Evolutionary conservation across 30 jellyfish, hydroid and myxozoan genomes (phyloP).

Genomic region (Cassiopea xamachana): DNA sequence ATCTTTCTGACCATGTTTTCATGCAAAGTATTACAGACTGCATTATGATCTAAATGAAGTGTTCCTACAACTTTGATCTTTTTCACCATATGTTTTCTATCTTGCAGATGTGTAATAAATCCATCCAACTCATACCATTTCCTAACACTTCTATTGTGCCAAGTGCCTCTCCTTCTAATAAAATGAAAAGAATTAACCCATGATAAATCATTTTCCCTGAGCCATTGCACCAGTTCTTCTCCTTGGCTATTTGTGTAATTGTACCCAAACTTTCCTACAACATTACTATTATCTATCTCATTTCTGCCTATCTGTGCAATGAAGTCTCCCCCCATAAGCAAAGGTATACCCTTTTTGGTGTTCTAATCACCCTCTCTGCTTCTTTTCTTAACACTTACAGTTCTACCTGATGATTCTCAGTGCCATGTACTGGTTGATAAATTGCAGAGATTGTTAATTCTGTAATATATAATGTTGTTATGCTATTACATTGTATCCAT

Average conservation of each 20-base stretch:
- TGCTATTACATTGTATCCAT: neutral
- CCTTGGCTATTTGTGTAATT: constrained; percentile 5
- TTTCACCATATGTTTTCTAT: neutral
- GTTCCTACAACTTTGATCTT: neutral
- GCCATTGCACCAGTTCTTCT: constrained; percentile 3
- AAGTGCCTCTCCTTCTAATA: neutral
- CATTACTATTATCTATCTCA: neutral
- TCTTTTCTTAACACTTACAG: neutral
- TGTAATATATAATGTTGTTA: neutral
- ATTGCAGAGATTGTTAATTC: neutral
- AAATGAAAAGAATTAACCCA: neutral
- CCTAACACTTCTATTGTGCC: constrained; percentile 3
- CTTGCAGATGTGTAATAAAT: neutral
- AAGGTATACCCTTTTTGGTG: neutral
- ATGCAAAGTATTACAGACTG: neutral
- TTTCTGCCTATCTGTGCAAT: neutral
- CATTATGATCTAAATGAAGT: neutral
- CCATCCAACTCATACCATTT: neutral
- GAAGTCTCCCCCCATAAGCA: neutral
- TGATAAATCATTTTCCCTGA: neutral
- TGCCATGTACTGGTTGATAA: constrained; percentile 1
- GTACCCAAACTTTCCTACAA: neutral
- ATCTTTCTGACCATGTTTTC: neutral
- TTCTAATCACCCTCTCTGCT: constrained; percentile 7
- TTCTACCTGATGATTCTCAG: neutral